Evolutionary conservation across 2,113 vertebrate genomes (phyloP), one percentile per base, ranked within the genome.

Genomic region (Hemiscyllium ocellatum): DNA sequence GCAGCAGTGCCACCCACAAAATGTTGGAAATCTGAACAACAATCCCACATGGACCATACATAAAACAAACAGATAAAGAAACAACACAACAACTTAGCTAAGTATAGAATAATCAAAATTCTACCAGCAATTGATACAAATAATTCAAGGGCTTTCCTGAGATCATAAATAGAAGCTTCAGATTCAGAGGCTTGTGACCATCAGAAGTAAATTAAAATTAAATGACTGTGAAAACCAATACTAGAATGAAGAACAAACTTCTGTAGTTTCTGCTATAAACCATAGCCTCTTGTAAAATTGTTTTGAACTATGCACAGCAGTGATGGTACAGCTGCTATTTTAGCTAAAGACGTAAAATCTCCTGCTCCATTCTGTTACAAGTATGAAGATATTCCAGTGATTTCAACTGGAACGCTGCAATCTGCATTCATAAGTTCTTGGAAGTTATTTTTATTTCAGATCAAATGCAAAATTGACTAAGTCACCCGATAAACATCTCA

Each of bases 61-160:
- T 52, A 29, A 72, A 68, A 47, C 10, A 37, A 61, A 95, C 13
- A 15, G 12, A 89, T 90, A 61, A 52, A 68, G 50, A 95, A 52
- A 50, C 69, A 95, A 15, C 50, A 90, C 29, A 65, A 72, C 65
- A 95, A 3, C 68, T 70, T 26, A 72, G 69, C 56, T 66, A 93
- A 37, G 37, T 65, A 65, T 42, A 37, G 42, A 61, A 37, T 93
- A 93, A 37, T 93, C 89, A 93, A 93, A 93, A 93, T 93, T 22
- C 65, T 66, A 65, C 33, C 52, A 90, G 12, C 33, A 61, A 90
- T 90, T 90, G 56, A 68, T n/a, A n/a, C 17, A 93, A 66, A 66
- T 20, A 33, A 93, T 93, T 66, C 19, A 68, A n/a, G 56, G 26
- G 33, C 17, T 93, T 66, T 93, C 29, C 66, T 33, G 22, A 93